Conservation (phyloP, 1,140 invertebrate species). For the Dinothrombium tinctorium region DNA sequence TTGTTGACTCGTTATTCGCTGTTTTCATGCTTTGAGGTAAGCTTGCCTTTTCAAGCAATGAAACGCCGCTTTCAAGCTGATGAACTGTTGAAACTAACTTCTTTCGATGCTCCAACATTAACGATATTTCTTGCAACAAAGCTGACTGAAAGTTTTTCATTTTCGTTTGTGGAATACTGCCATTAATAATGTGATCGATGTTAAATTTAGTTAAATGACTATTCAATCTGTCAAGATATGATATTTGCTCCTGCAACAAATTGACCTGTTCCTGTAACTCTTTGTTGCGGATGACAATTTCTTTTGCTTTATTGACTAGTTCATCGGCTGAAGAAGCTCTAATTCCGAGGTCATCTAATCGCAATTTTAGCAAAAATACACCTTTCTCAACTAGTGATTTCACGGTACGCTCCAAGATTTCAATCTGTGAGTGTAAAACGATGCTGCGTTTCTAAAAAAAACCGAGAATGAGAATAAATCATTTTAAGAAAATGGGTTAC, state of each 20-base stretch:
- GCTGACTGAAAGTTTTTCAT: neutral
- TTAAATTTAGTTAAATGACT: constrained; percentile 14
- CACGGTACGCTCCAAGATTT: constrained; percentile 71
- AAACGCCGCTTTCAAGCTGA: neutral
- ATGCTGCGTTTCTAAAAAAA: neutral
- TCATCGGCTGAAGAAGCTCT: constrained; percentile 54
- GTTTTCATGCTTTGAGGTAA: neutral
- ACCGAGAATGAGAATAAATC: neutral
- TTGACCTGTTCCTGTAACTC: constrained; percentile 62
- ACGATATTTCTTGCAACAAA: neutral
- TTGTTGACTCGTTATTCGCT: neutral
- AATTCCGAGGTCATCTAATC: constrained; percentile 72
- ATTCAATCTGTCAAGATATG: constrained; percentile 18
- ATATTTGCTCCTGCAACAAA: constrained; percentile 53
- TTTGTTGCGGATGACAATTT: constrained; percentile 71
- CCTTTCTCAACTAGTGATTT: constrained; percentile 70
- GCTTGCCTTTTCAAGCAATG: neutral
- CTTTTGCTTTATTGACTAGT: constrained; percentile 59
- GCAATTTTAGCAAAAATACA: constrained; percentile 59
- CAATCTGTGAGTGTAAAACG: constrained; percentile 29
- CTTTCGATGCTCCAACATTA: neutral
- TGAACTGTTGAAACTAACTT: neutral
- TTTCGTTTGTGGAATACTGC: neutral
- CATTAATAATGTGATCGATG: neutral
- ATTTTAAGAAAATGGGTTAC: constrained; percentile 17